Base-by-base conservation (phyloP, 2,113 vertebrate genomes). In the Calidris pugnax region DNA sequence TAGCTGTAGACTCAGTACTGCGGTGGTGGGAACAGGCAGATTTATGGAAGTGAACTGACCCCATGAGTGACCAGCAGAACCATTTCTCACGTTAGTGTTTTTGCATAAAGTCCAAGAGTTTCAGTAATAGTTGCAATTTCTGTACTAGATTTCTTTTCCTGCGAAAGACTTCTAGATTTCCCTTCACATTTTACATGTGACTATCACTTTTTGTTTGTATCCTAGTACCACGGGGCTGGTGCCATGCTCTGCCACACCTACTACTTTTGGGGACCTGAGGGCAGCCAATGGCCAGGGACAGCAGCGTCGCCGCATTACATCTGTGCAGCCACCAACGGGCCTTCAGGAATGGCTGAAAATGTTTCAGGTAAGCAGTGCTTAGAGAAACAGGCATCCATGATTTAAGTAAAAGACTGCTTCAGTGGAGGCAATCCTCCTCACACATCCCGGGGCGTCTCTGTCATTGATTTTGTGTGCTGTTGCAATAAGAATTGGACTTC, bases 311-410 rank as follows among this genome's bases (percentile, higher is more conserved):
- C 98, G 99, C 51, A 99, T 99, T 94, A 99, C 99, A 95, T 99
- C 99, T 82, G 99, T 99, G 94, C 99, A 99, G 92, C 99, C 99
- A 12, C 99, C 99, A 2, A 98, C 99, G 4, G 99, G 99, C 97
- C 99, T 99, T 84, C 99, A 99, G 92, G 99, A 99, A 96, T 99
- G 99, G 99, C 99, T 99, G 97, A 99, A 99, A 90, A 99, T 99
- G 98, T 99, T 99, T 98, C 99, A 99, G 99, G 99, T 99, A 96
- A 98, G 89, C 30, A 6, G 32, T 51, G 43, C 66, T 47, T 75
- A 45, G 28, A 78, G 39, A 64, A 59, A 56, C 12, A 24, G 53
- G 10, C 28, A 22, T 6, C 55, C 12, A 0, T 26, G 72, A 37
- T 32, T 81, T 24, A 37, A 80, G 53, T 16, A 24, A 37, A 47